Percentiles rank a stretch among this genome's conserved stretches.
Conservation (phyloP, 2,888 invertebrate genomes). For the Stenchaetothrips biformis region DNA sequence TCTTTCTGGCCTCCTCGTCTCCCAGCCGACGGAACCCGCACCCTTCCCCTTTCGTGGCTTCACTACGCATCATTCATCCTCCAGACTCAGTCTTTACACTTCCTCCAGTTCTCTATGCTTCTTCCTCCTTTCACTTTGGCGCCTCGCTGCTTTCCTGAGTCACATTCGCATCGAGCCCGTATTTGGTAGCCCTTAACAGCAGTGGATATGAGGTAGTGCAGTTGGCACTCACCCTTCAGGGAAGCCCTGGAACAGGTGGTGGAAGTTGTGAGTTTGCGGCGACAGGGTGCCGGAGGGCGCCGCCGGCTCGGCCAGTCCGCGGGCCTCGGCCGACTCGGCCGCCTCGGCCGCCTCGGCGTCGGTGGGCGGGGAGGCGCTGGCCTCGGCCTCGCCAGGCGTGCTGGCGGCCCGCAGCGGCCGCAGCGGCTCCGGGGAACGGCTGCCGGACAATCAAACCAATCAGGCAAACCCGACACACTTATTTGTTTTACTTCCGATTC, state of each 20-base stretch:
- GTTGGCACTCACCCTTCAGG: not conserved
- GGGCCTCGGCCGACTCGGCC: not conserved
- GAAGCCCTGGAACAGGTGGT: conserved; percentile 1
- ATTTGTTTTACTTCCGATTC: too few species aligned
- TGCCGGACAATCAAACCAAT: not conserved
- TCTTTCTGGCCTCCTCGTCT: too few species aligned
- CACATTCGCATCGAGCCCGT: too few species aligned
- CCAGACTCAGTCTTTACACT: too few species aligned
- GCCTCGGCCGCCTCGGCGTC: not conserved
- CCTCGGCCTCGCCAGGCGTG: not conserved
- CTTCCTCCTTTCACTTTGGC: too few species aligned
- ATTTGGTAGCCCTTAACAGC: too few species aligned
- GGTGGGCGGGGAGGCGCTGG: not conserved
- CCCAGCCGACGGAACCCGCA: too few species aligned
- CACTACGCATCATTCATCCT: too few species aligned
- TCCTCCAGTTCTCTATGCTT: too few species aligned
- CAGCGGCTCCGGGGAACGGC: not conserved
- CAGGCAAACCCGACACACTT: too few species aligned
- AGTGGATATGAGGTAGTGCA: not conserved
- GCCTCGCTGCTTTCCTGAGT: too few species aligned
- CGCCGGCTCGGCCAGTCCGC: not conserved
- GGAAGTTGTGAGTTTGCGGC: not conserved
- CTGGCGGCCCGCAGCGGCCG: not conserved
- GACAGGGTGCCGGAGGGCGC: not conserved
- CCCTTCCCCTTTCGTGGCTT: too few species aligned